These are phyloP conservation scores for Microctonus aethiopoides DNA, from an alignment of 2,888 invertebrate species.

Conservation along the genomic window DNA sequence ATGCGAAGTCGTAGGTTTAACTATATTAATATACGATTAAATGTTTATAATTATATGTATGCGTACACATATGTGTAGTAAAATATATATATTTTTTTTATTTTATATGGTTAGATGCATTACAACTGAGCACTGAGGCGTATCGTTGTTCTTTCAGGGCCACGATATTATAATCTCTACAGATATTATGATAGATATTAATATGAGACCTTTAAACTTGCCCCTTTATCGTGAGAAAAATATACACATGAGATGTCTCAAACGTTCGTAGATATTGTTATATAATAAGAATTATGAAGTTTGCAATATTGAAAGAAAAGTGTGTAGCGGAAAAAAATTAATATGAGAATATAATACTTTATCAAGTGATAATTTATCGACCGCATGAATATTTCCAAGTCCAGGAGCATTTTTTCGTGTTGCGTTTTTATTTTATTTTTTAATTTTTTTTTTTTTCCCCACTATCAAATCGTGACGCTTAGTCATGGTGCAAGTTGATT, in stretches of 20 bases:
- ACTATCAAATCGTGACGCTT: background rate
- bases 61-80: too few species aligned
- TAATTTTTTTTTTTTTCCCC: background rate
- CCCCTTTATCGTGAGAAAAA: background rate
- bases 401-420: background rate
- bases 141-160: constrained; percentile 10
- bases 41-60: too few species aligned
- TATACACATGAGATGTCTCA: background rate
- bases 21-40: background rate
- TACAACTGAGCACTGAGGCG: constrained; percentile 1
- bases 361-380: background rate
- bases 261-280: background rate
- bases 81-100: background rate
- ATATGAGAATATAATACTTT: background rate
- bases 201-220: constrained; percentile 1
- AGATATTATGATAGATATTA: constrained; percentile 1
- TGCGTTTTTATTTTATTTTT: too few species aligned
- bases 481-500: background rate
- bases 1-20: background rate
- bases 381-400: background rate
- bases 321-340: background rate
- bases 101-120: background rate
- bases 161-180: constrained; percentile 13
- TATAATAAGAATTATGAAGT: background rate
- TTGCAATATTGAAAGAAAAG: background rate